phyloP scores from a whole-genome alignment of 2,113 vertebrate species.

The Esox niger region DNA sequence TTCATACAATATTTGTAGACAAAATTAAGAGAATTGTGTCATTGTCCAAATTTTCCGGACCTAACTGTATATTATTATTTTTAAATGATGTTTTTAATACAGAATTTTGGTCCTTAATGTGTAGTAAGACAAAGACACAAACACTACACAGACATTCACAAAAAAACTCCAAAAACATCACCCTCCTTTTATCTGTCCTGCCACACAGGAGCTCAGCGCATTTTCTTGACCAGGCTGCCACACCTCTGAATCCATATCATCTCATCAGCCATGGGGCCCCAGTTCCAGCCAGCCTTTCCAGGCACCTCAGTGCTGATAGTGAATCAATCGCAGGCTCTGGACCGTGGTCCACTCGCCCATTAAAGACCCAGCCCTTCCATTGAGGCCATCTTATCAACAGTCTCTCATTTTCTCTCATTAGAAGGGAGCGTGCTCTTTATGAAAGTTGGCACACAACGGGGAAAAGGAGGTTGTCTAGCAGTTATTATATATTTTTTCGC shows the following conservation, averaged over 20 bases:
- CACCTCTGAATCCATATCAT: constrained; percentile 48
- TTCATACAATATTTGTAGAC: too few relatives aligned
- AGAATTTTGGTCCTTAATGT: too few relatives aligned
- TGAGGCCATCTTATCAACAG: constrained; percentile 63
- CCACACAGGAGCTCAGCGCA: background rate
- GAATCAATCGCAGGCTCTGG: constrained; percentile 52
- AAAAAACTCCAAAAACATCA: constrained; percentile 4
- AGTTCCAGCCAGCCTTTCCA: constrained; percentile 51
- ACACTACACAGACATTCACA: background rate
- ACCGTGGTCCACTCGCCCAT: constrained; percentile 40
- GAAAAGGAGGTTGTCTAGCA: background rate
- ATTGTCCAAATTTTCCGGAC: too few relatives aligned
- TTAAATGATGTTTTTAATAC: too few relatives aligned
- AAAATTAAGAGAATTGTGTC: too few relatives aligned
- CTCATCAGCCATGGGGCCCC: constrained; percentile 50
- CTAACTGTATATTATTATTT: too few relatives aligned
- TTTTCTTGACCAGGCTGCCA: constrained; percentile 22
- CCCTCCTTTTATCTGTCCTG: constrained; percentile 49
- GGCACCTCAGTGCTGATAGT: constrained; percentile 52
- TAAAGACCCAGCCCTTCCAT: constrained; percentile 55
- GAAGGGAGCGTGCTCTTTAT: constrained; percentile 66
- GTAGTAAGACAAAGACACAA: background rate
- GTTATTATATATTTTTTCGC: background rate
- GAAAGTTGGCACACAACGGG: constrained; percentile 43
- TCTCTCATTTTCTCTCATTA: constrained; percentile 75